Evolutionary conservation across 2,797 vertebrate genomes (phyloP).

Genomic region (Anniella stebbinsi): DNA sequence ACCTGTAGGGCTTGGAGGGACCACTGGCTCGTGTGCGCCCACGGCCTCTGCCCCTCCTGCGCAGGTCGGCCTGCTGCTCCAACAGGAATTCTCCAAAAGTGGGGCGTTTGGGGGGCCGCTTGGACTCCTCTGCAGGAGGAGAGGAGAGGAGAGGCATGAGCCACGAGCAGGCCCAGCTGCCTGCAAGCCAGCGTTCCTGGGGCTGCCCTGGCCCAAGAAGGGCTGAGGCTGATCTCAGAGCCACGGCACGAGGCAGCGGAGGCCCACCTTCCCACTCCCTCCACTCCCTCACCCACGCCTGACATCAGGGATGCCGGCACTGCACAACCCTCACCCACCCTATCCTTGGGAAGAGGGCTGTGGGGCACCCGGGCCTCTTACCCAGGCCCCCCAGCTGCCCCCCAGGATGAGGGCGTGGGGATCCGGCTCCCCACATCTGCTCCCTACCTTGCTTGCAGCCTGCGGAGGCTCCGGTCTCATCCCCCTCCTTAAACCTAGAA

Average conservation of each 20-base stretch:
- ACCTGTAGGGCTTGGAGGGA: constrained; percentile 88
- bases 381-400: too few relatives aligned
- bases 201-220: not conserved
- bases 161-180: too few relatives aligned
- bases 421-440: fast-evolving
- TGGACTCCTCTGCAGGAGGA: constrained; percentile 43
- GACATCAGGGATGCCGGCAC: too few relatives aligned
- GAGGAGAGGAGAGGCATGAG: too few relatives aligned
- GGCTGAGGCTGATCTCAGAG: not conserved
- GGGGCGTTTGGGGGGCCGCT: constrained; percentile 81
- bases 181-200: not conserved
- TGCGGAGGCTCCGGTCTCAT: not conserved
- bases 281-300: too few relatives aligned
- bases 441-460: constrained; percentile 63
- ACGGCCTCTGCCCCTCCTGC: constrained; percentile 73
- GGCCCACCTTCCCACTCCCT: too few relatives aligned
- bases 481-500: constrained; percentile 69
- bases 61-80: constrained; percentile 77
- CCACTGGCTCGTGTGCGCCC: constrained; percentile 76
- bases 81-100: constrained; percentile 89
- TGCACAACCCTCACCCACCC: not conserved
- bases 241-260: too few relatives aligned
- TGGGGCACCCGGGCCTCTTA: too few relatives aligned
- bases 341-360: not conserved
- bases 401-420: too few relatives aligned